phyloP scores from a whole-genome alignment of 2,113 vertebrate genomes.

The Thalassarche chlororhynchos region DNA sequence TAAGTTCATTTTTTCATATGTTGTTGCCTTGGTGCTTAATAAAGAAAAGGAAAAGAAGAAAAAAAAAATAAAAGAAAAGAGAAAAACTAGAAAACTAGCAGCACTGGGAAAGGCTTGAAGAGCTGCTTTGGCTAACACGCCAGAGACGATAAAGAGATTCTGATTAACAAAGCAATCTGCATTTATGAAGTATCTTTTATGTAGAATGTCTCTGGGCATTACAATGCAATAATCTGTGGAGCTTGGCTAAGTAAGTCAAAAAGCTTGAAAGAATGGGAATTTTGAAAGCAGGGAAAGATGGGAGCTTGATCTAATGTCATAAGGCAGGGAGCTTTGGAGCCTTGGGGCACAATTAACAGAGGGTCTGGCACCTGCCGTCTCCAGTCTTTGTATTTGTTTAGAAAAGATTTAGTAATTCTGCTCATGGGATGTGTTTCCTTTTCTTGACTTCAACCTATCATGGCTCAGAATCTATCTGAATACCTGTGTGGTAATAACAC shows the following conservation, averaged over 20 bases:
- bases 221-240: background rate
- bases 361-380: constrained; percentile 12
- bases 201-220: background rate
- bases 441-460: background rate
- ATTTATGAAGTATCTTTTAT: background rate
- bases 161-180: background rate
- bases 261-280: background rate
- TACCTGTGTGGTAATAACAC: background rate
- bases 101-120: background rate
- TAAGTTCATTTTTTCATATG: background rate
- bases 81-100: background rate
- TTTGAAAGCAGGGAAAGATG: background rate
- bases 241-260: background rate
- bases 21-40: background rate
- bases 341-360: constrained; percentile 37
- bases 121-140: background rate
- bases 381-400: background rate
- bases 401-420: background rate
- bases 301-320: constrained; percentile 19
- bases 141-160: background rate
- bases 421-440: background rate
- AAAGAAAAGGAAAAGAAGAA: background rate
- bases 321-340: constrained; percentile 20
- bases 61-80: too few species aligned
- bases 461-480: background rate